Conservation (phyloP, 2,113 vertebrate species). For the Melozone crissalis region DNA sequence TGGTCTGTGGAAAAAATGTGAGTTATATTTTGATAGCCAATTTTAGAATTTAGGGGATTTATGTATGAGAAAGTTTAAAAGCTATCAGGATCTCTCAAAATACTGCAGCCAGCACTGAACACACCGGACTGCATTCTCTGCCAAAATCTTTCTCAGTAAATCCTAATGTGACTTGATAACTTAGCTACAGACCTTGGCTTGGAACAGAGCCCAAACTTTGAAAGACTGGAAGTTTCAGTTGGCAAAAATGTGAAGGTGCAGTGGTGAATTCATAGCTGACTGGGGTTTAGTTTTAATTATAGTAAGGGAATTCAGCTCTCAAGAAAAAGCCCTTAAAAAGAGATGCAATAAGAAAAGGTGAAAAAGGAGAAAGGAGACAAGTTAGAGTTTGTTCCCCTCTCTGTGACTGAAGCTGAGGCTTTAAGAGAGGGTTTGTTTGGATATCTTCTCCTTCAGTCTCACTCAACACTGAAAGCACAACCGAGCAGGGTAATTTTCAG, state of each 20-base stretch:
- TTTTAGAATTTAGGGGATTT: constrained; percentile 18
- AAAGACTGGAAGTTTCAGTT: constrained; percentile 30
- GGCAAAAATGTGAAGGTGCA: constrained; percentile 2
- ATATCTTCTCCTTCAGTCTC: neutral
- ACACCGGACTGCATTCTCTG: neutral
- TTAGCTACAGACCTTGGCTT: constrained; percentile 23
- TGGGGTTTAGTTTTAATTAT: constrained; percentile 1
- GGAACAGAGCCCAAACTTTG: constrained; percentile 35
- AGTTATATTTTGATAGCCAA: constrained; percentile 25
- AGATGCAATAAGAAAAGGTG: neutral
- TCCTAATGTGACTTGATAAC: constrained; percentile 53
- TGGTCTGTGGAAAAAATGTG: constrained; percentile 9
- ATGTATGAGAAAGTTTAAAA: constrained; percentile 37
- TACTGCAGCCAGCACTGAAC: constrained; percentile 30
- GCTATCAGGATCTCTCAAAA: constrained; percentile 27
- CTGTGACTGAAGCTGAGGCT: neutral
- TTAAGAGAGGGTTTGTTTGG: neutral
- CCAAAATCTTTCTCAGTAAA: constrained; percentile 57
- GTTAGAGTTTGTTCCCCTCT: neutral
- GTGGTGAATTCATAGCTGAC: neutral
- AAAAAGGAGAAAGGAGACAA: neutral
- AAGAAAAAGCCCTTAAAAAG: neutral
- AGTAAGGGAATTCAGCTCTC: neutral
- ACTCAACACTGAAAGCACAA: neutral
- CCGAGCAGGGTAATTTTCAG: neutral